Evolutionary conservation across 2,888 invertebrate genomes (phyloP), one percentile per base, ranked within the genome.

Genomic region (Gymnoscelis rufifasciata): DNA sequence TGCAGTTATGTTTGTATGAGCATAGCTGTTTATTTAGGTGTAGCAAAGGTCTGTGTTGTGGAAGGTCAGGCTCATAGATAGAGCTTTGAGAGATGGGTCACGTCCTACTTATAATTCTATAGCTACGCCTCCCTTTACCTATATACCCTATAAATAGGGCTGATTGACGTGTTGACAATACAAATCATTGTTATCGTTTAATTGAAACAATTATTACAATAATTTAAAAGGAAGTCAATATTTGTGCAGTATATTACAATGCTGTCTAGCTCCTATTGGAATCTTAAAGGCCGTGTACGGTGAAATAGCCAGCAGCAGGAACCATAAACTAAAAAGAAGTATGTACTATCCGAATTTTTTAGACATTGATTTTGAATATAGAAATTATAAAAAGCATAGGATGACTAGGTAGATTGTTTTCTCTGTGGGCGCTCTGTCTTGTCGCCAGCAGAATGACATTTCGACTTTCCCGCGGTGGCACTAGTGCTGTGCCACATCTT

Each of bases 41-140:
- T 66, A 64, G 71, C 69, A 68, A 57, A 39, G 47, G 54, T 52
- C 57, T 51, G 51, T 66, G 66, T 83, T 84, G 81, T 56, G 80
- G 66, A 74, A 83, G 86, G 86, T 84, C 83, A 81, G 83, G 81
- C 66, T 67, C 71, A 60, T 19, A 59, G 62, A 57, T 59, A 64
- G 54, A 50, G 50, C 54, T 54, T 56, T 52, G 51, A 49, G 42
- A 51, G 59, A 53, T 48, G 30, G 42, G 47, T 46, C 58, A 52
- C 57, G 42, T 51, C 5, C 3, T 19, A 19, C 19, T 19, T 19
- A 5, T 19, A 19, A 2, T 19, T 19, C 19, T 19, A 19, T 19
- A 19, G 2, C 19, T 19, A 19, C 5, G 2, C 19, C 5, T 3
- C 5, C 19, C 5, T 19, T 19, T 19, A 19, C 19, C 19, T 19